These are phyloP conservation scores for Aselliscus stoliczkanus DNA, from an alignment of 2,797 vertebrate species.

Conservation along the genomic window DNA sequence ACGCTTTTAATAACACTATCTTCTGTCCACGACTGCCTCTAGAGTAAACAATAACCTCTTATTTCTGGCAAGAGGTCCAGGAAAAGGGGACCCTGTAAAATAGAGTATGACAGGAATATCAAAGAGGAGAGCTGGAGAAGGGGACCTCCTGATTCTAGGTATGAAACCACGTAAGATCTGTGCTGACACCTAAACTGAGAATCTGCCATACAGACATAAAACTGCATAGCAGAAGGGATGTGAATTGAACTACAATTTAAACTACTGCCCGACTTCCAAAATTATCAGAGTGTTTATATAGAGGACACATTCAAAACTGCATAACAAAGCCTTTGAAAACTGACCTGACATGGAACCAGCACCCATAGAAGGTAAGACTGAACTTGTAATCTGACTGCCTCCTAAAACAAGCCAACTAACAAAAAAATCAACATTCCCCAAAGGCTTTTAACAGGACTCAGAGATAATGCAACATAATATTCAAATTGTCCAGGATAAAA, in stretches of 20 bases:
- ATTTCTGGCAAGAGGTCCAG: not conserved
- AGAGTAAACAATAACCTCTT: not conserved
- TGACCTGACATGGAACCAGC: not conserved
- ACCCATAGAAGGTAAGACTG: not conserved
- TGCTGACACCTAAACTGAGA: not conserved
- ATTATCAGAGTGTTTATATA: not conserved
- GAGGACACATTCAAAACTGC: not conserved
- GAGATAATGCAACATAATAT: not conserved
- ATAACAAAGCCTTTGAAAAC: not conserved
- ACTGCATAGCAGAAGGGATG: not conserved
- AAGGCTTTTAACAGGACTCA: not conserved
- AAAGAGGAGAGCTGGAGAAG: not conserved
- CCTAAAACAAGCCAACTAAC: not conserved
- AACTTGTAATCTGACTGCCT: not conserved
- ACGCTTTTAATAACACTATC: not conserved
- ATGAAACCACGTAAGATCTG: not conserved
- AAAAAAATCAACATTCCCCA: not conserved
- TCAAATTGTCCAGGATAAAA: constrained; percentile 9
- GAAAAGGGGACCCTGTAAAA: not conserved
- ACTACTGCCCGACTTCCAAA: not conserved
- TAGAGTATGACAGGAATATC: not conserved
- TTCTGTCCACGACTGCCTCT: not conserved
- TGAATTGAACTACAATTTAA: not conserved
- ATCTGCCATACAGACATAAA: not conserved
- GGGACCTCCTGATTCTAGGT: not conserved